phyloP scores from a whole-genome alignment of 2,888 invertebrate species.

The Sinopyrophorus schimmeli region DNA sequence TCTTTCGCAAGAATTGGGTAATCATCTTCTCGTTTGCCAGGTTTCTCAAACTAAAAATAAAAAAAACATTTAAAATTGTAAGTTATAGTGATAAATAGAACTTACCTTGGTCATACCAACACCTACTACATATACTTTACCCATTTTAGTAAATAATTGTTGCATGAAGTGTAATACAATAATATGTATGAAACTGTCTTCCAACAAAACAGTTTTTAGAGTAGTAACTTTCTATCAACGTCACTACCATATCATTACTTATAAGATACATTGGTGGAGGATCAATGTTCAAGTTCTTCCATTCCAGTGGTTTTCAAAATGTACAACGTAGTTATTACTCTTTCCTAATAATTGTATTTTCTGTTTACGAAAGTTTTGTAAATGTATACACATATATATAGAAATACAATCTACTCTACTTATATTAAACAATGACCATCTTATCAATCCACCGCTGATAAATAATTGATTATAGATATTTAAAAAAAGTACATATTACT shows the following conservation, averaged over 20 bases:
- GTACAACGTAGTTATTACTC: too few relatives aligned
- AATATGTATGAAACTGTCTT: background rate
- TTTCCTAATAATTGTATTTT: too few relatives aligned
- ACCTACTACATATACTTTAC: constrained; percentile 83
- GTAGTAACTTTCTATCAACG: constrained; percentile 3
- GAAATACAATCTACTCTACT: too few relatives aligned
- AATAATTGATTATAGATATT: too few relatives aligned
- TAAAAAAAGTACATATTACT: too few relatives aligned
- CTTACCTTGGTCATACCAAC: constrained; percentile 95
- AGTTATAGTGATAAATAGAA: constrained; percentile 21
- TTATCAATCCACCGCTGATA: too few relatives aligned
- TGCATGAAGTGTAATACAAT: too few relatives aligned
- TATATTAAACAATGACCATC: too few relatives aligned
- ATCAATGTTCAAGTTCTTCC: background rate
- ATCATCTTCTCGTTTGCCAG: constrained; percentile 79
- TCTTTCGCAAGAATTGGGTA: constrained; percentile 96
- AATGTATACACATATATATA: too few relatives aligned
- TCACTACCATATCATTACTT: background rate
- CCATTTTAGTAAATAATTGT: too few relatives aligned
- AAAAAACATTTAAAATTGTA: constrained; percentile 18
- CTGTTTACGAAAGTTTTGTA: too few relatives aligned
- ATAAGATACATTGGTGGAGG: background rate
- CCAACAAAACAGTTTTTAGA: background rate
- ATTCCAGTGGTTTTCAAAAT: constrained; percentile 5
- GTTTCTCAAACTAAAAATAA: constrained; percentile 81